A percentile compares a stretch with the other conserved stretches of the same genome.
Evolutionary conservation across 37 sponge, comb jelly and placozoan species (phyloP).

Genomic region (Tethya wilhelma): DNA sequence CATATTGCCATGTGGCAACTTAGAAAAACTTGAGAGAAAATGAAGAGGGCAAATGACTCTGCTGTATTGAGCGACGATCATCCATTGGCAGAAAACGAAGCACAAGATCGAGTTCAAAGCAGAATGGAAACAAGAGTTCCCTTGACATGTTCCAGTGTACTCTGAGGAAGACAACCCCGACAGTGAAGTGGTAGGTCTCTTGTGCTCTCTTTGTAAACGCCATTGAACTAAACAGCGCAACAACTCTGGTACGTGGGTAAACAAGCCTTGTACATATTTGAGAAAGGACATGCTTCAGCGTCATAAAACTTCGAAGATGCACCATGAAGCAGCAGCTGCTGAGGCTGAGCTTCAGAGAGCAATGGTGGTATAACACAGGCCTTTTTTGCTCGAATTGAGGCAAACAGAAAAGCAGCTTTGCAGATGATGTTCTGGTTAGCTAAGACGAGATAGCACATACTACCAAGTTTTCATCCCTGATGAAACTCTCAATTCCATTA

Average conservation of each 20-base stretch:
- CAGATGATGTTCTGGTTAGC: conserved; percentile 62
- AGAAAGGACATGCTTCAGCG: conserved; percentile 29
- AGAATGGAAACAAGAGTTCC: background rate
- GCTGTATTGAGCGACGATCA: too few species aligned
- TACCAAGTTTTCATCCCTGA: conserved; percentile 42
- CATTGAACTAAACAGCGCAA: conserved; percentile 18
- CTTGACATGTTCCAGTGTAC: conserved; percentile 16
- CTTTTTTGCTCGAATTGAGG: background rate
- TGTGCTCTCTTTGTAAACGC: conserved; percentile 19
- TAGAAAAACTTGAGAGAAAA: too few species aligned
- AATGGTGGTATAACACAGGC: conserved; percentile 33
- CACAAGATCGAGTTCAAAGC: background rate
- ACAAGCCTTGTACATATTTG: conserved; percentile 25
- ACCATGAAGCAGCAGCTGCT: conserved; percentile 5
- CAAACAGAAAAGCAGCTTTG: conserved; percentile 10
- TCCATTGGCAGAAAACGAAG: background rate
- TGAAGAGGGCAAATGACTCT: too few species aligned
- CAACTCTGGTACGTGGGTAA: conserved; percentile 28
- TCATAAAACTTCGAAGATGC: conserved; percentile 44
- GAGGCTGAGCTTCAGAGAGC: conserved; percentile 10
- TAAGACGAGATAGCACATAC: conserved; percentile 43
- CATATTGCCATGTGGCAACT: background rate
- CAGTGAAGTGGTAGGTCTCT: conserved; percentile 5
- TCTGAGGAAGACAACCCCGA: background rate
- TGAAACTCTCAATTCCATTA: conserved; percentile 22